phyloP scores from a whole-genome alignment of 1,140 invertebrate genomes.

The Harlomillsia oculata region DNA sequence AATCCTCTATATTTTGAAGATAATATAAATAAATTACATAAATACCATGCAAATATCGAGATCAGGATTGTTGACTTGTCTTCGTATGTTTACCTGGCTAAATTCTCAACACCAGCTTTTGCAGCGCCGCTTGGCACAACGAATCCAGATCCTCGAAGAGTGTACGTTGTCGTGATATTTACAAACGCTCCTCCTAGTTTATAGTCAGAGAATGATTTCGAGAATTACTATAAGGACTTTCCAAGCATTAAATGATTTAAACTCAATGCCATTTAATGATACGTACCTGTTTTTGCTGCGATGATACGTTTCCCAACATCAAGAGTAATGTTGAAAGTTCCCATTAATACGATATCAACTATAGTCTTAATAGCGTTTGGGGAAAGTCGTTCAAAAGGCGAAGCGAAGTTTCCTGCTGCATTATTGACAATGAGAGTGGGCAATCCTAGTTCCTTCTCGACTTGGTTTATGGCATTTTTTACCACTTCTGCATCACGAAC shows the following conservation, averaged over 20 bases:
- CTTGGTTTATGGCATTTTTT: conserved; percentile 43
- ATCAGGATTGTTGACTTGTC: no score
- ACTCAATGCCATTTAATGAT: no score
- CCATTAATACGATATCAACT: conserved; percentile 50
- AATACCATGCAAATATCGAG: no score
- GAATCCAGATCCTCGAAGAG: conserved; percentile 48
- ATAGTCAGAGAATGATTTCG: no score
- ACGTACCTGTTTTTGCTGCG: conserved; percentile 37
- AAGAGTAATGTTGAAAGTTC: conserved; percentile 47
- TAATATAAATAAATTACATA: neutral
- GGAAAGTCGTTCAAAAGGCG: conserved; percentile 47
- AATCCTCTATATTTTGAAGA: conserved; percentile 14
- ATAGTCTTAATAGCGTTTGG: conserved; percentile 48
- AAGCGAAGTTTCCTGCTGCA: conserved; percentile 53
- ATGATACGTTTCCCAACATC: conserved; percentile 49
- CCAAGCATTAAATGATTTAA: no score
- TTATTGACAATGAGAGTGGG: conserved; percentile 51
- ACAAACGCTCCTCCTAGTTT: conserved; percentile 45
- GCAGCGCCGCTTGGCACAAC: conserved; percentile 49
- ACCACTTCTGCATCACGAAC: conserved; percentile 45
- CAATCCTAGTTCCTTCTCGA: conserved; percentile 45
- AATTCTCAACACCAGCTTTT: conserved; percentile 49
- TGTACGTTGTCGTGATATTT: conserved; percentile 49
- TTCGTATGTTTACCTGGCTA: conserved; percentile 42
- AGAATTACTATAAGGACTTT: no score